phyloP scores from a whole-genome alignment of 92 coral and sea anemone species.

The Virgularia gustaviana region DNA sequence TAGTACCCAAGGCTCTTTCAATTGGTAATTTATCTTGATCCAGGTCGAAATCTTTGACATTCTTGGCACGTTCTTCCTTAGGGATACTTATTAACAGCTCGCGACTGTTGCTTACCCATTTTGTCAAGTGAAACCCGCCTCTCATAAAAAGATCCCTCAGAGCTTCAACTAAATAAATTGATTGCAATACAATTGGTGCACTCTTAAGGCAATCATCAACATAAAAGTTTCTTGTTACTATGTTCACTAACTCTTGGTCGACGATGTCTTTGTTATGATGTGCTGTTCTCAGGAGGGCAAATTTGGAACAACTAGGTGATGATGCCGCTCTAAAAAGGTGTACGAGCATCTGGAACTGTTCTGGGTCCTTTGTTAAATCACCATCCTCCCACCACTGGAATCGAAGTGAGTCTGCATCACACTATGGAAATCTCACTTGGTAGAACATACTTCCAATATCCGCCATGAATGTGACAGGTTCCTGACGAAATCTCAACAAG shows the following conservation, averaged over 20 bases:
- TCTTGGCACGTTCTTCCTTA: conserved; percentile 8
- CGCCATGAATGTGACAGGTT: not conserved
- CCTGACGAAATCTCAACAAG: not conserved
- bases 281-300: conserved; percentile 13
- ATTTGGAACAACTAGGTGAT: conserved; percentile 1
- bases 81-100: conserved; percentile 28
- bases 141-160: not conserved
- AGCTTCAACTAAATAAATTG: not conserved
- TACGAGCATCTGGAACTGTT: too few relatives aligned
- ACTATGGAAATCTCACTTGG: too few relatives aligned
- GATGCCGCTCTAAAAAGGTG: too few relatives aligned
- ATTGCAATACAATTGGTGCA: not conserved
- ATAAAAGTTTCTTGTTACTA: not conserved
- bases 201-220: not conserved
- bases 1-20: conserved; percentile 30
- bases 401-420: too few relatives aligned
- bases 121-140: conserved; percentile 22
- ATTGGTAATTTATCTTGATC: conserved; percentile 26
- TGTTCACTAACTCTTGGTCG: not conserved
- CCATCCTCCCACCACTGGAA: too few relatives aligned
- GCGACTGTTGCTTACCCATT: conserved; percentile 34
- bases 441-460: too few relatives aligned
- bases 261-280: not conserved
- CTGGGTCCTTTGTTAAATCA: too few relatives aligned
- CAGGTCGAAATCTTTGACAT: conserved; percentile 29